Evolutionary conservation across 2,797 vertebrate species (phyloP).

Genomic region (Chaetodon trifasciatus): DNA sequence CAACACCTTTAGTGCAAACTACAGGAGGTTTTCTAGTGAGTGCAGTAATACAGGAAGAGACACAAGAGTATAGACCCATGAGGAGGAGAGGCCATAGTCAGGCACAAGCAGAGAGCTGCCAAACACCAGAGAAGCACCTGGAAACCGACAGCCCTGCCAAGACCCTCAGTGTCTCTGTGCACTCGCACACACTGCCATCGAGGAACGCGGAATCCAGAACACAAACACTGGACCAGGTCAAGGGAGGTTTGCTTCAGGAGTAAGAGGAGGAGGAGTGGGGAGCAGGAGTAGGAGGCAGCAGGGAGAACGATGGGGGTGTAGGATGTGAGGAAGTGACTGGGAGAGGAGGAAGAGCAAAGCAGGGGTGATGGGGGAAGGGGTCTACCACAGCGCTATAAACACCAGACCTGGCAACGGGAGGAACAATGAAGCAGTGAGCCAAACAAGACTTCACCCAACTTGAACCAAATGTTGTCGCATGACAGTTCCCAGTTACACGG

Average conservation of each 20-base stretch:
- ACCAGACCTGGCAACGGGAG: conserved; percentile 53
- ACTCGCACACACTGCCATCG: conserved; percentile 69
- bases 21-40: conserved; percentile 39
- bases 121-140: conserved; percentile 71
- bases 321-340: conserved; percentile 30
- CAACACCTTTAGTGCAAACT: conserved; percentile 48
- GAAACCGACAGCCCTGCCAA: conserved; percentile 57
- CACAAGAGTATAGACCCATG: conserved; percentile 31
- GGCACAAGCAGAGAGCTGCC: conserved; percentile 48
- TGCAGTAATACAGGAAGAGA: conserved; percentile 29
- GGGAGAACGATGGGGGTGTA: conserved; percentile 30
- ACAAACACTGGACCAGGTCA: conserved; percentile 76
- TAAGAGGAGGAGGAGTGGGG: conserved; percentile 11
- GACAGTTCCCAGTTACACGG: conserved; percentile 77
- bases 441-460: conserved; percentile 68
- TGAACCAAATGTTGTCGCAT: conserved; percentile 75
- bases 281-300: conserved; percentile 19
- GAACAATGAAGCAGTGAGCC: conserved; percentile 61
- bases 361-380: conserved; percentile 44
- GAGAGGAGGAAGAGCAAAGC: conserved; percentile 47
- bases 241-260: conserved; percentile 64
- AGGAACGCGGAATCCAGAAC: conserved; percentile 80
- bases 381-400: conserved; percentile 63
- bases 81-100: conserved; percentile 43
- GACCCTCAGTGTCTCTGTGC: conserved; percentile 52